Conservation (phyloP, 2,888 invertebrate species). For the Lasioglossum pauxillum region DNA sequence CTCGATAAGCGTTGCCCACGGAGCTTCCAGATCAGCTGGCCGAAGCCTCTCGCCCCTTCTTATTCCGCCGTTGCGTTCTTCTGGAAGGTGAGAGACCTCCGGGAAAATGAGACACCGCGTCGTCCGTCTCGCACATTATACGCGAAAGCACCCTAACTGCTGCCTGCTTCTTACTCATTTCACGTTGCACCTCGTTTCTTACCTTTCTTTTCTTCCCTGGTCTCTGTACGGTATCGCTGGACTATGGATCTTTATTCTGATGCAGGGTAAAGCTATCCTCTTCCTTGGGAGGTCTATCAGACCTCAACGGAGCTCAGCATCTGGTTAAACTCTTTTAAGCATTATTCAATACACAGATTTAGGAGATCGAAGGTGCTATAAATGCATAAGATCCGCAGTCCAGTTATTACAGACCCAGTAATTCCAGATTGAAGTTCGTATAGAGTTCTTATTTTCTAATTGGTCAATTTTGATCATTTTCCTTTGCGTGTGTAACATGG, state of each 20-base stretch:
- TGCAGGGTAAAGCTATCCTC: neutral
- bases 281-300: neutral
- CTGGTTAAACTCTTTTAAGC: neutral
- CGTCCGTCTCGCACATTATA: neutral
- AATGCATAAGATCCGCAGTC: neutral
- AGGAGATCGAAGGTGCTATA: neutral
- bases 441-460: neutral
- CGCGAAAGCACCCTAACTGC: neutral
- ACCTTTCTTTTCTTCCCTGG: neutral
- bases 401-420: neutral
- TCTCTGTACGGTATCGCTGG: neutral
- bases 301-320: neutral
- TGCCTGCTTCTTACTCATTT: neutral
- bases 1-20: conserved; percentile 69
- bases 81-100: conserved; percentile 78
- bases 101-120: neutral
- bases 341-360: neutral
- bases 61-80: conserved; percentile 89
- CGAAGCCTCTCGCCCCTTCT: conserved; percentile 92
- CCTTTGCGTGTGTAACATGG: neutral
- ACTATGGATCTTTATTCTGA: neutral
- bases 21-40: conserved; percentile 69
- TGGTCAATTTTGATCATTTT: neutral
- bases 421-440: neutral
- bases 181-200: neutral